phyloP scores from a whole-genome alignment of 2,113 vertebrate species.

The Phoenicopterus ruber region DNA sequence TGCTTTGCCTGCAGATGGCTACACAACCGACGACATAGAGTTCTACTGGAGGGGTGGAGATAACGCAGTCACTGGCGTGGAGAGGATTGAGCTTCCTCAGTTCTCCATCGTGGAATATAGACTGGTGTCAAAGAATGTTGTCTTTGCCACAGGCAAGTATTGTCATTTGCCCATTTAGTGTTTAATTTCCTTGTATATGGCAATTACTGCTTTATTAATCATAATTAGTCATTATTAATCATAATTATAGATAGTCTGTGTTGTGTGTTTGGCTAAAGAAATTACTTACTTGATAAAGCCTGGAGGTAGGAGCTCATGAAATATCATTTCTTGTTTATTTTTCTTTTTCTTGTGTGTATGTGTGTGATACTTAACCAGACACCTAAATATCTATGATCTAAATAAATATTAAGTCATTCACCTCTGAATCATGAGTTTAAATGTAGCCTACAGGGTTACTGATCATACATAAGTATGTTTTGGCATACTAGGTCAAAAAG shows the following conservation, averaged over 20 bases:
- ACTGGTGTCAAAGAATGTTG: slow-evolving; percentile 94
- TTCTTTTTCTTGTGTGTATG: background rate
- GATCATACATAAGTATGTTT: background rate
- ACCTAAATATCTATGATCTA: background rate
- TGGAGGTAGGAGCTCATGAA: background rate
- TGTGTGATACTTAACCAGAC: background rate
- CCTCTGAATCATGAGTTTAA: background rate
- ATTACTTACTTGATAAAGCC: background rate
- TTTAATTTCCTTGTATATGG: background rate
- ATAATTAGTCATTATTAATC: background rate
- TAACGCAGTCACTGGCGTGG: slow-evolving; percentile 89
- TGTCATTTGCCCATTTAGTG: background rate
- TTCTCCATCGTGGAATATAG: slow-evolving; percentile 96
- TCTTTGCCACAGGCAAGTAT: slow-evolving; percentile 93
- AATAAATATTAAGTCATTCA: background rate
- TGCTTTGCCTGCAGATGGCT: slow-evolving; percentile 84
- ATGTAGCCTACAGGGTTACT: background rate
- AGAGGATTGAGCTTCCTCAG: slow-evolving; percentile 94
- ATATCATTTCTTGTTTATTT: background rate
- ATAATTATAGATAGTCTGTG: background rate
- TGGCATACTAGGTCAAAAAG: background rate
- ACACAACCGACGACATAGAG: slow-evolving; percentile 97
- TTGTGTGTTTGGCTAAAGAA: background rate
- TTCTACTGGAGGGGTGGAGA: slow-evolving; percentile 98
- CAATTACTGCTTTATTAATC: background rate